Conservation (phyloP, 2,797 vertebrate species). For the Mionectes olivaceus region DNA sequence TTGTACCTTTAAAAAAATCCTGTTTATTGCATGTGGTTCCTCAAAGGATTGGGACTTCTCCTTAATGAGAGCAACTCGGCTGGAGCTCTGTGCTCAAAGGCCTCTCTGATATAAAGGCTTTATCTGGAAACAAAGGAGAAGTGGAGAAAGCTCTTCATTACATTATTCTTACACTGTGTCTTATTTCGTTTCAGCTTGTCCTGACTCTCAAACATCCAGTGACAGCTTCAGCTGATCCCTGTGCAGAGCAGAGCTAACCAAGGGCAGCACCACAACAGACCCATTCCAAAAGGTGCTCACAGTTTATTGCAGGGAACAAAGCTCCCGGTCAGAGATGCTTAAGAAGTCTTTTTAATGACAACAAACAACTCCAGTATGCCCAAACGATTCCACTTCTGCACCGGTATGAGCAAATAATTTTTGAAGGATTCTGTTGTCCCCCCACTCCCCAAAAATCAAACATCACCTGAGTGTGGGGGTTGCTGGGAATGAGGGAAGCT, state of each 20-base stretch:
- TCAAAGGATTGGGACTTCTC: not conserved
- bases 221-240: not conserved
- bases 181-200: not conserved
- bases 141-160: not conserved
- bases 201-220: not conserved
- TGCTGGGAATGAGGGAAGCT: not conserved
- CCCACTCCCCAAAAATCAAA: not conserved
- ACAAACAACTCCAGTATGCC: not conserved
- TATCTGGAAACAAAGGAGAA: constrained; percentile 1
- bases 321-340: not conserved
- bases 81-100: not conserved
- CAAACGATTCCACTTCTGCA: not conserved
- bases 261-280: not conserved
- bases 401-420: not conserved
- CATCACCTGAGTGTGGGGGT: no score
- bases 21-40: not conserved
- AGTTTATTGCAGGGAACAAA: not conserved
- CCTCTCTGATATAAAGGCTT: not conserved
- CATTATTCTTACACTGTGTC: not conserved
- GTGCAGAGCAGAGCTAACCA: not conserved
- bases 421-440: not conserved
- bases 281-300: not conserved
- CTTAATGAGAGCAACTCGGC: not conserved
- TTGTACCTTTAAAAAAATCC: not conserved
- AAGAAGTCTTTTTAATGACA: not conserved